Evolutionary conservation across 1,140 invertebrate species (phyloP).

Genomic region (Trichonephila clavipes): DNA sequence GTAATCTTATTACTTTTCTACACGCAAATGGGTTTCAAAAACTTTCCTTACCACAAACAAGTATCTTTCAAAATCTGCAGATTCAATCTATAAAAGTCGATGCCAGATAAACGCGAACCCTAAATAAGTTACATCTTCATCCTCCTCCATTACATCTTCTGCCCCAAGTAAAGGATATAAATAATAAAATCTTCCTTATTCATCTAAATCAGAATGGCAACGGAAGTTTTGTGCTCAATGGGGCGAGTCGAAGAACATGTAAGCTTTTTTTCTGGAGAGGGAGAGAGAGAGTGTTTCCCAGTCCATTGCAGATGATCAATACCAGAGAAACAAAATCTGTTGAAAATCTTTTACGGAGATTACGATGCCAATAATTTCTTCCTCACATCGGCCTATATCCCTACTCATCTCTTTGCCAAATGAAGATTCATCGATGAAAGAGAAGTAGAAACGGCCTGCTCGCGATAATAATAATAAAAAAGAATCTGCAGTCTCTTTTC

Average conservation of each 20-base stretch:
- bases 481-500: neutral
- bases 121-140: neutral
- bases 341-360: conserved; percentile 38
- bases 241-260: neutral
- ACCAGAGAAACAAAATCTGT: conserved; percentile 17
- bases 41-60: no score
- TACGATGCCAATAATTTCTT: conserved; percentile 27
- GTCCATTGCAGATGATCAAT: conserved; percentile 13
- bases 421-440: conserved; percentile 42
- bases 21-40: no score
- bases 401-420: neutral
- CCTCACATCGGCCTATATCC: neutral
- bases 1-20: no score
- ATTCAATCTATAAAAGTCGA: neutral
- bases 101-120: neutral
- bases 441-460: neutral
- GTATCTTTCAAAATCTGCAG: no score
- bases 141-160: neutral
- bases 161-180: neutral
- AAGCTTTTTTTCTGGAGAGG: neutral
- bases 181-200: neutral
- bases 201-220: conserved; percentile 19
- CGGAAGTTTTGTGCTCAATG: conserved; percentile 16
- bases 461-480: conserved; percentile 21
- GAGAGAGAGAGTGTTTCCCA: neutral